These are phyloP conservation scores for Drosophila hawaiiensis DNA, from an alignment of 2,888 invertebrate species.

Conservation along the genomic window DNA sequence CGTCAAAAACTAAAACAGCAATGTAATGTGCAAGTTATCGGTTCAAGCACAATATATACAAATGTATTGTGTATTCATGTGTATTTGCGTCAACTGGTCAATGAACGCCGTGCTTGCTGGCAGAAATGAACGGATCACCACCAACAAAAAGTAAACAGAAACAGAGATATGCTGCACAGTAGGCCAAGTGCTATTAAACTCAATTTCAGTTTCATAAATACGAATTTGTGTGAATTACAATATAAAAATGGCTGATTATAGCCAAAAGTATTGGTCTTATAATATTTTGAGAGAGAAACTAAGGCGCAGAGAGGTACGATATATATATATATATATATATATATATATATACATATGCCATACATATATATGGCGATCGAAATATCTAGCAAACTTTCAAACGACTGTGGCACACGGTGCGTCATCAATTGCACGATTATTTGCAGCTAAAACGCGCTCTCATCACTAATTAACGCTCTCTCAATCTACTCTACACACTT, in stretches of 20 bases:
- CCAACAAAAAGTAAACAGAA: slow-evolving; percentile 50
- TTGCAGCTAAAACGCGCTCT: slow-evolving; percentile 11
- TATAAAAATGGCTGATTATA: slow-evolving; percentile 28
- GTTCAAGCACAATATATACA: background rate
- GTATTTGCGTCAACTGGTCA: slow-evolving; percentile 52
- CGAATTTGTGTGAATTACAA: slow-evolving; percentile 5
- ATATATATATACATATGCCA: background rate
- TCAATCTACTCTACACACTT: background rate
- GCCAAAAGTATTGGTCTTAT: slow-evolving; percentile 42
- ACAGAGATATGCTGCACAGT: slow-evolving; percentile 48
- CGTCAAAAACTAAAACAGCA: slow-evolving; percentile 24
- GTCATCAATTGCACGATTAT: slow-evolving; percentile 41
- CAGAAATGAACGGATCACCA: slow-evolving; percentile 28
- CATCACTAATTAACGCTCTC: background rate
- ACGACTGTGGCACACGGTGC: slow-evolving; percentile 44
- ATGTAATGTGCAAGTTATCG: slow-evolving; percentile 32
- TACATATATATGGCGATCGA: background rate
- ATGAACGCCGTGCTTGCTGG: slow-evolving; percentile 64
- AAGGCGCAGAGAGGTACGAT: slow-evolving; percentile 33
- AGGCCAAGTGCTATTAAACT: slow-evolving; percentile 19
- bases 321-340: background rate
- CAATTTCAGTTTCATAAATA: slow-evolving; percentile 11
- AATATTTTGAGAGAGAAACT: slow-evolving; percentile 21
- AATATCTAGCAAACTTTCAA: slow-evolving; percentile 19
- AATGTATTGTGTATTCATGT: background rate